phyloP scores from a whole-genome alignment of 53 echinoderm and acorn worm species.

The Antedon mediterranea region DNA sequence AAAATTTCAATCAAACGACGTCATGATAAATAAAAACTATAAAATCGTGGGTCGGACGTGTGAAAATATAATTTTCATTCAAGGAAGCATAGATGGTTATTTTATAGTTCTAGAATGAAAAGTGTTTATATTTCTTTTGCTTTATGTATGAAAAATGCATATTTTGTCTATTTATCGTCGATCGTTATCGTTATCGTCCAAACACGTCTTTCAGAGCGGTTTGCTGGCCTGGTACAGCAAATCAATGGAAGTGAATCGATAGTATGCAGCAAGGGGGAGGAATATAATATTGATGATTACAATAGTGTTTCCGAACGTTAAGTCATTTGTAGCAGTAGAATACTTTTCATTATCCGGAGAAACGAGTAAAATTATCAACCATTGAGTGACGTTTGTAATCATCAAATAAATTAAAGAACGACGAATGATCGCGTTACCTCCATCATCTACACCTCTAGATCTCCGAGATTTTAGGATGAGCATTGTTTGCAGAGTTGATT shows the following conservation, averaged over 20 bases:
- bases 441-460: background rate
- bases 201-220: background rate
- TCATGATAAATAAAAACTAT: too few relatives aligned
- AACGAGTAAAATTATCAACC: background rate
- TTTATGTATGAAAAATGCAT: too few relatives aligned
- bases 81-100: too few relatives aligned
- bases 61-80: too few relatives aligned
- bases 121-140: too few relatives aligned
- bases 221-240: background rate
- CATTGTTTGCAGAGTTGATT: background rate
- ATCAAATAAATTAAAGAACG: background rate
- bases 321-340: background rate
- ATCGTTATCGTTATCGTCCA: too few relatives aligned
- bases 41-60: too few relatives aligned
- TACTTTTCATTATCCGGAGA: background rate
- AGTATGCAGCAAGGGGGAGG: background rate
- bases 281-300: background rate
- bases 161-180: too few relatives aligned
- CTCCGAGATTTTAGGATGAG: background rate
- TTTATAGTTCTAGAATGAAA: too few relatives aligned
- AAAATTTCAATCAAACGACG: too few relatives aligned
- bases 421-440: background rate
- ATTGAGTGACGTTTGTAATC: background rate
- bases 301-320: background rate
- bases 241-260: background rate